Base-by-base conservation (phyloP, 2,797 vertebrate genomes). In the Natrix natrix region DNA sequence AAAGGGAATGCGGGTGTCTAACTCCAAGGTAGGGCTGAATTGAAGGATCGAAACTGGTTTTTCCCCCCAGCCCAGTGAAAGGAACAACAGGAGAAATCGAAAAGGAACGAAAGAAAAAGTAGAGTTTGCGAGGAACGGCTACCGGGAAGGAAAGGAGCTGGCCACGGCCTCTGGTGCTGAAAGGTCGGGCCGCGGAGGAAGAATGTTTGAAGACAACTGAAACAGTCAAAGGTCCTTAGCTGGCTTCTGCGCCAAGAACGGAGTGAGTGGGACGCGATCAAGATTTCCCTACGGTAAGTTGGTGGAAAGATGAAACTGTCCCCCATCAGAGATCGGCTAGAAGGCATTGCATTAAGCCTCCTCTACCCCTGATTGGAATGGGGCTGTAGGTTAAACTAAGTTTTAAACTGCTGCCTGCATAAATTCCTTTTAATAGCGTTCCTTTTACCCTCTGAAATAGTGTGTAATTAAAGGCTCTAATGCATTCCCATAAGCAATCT, bases 1-100 rank as follows among this genome's bases (percentile, higher is more conserved):
- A 74, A 20, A 32, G 43, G 92, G 95, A 91, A 86, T 13, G n/a
- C 92, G 91, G 69, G 48, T 2, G 5, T 5, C 60, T 6, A 32
- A 24, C 32, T 57, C 94, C 94, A 86, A 55, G 24, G 83, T 86
- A 78, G 94, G 52, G 22, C 94, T 92, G 94, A 92, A 94, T 57
- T 90, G 11, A 6, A 61, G 12, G 69, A 16, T 16, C 10, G 26
- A 16, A 11, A 1, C 69, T 17, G 20, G 20, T 12, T 56, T 61
- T 87, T 16, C 4, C 2, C 8, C 59, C 66, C 74, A 90, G 2
- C 22, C 52, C n/a, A 43, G 83, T 24, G 28, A 43, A 59, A 52
- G 60, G 26, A 86, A 8, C 13, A 14, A 56, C 22, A 4, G 32
- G 43, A 26, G 43, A 37, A 32, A 37, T 60, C 55, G 5, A 26